Conservation (phyloP, 2,113 vertebrate genomes). For the Falco punctatus region DNA sequence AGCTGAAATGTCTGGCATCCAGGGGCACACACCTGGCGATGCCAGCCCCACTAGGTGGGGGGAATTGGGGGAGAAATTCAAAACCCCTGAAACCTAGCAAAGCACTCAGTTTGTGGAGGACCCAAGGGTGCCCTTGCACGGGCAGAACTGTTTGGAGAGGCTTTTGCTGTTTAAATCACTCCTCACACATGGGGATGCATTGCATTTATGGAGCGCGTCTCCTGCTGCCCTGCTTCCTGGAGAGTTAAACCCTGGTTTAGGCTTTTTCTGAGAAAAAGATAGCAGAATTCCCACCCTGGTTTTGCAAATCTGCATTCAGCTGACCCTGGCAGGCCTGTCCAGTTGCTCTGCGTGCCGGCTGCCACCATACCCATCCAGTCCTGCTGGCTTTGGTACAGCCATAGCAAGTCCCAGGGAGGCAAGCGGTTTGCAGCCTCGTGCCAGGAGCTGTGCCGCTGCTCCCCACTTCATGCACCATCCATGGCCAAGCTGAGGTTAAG, state of each 20-base stretch:
- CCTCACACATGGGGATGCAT: accelerated
- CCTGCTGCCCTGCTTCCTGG: not conserved
- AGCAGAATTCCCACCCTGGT: not conserved
- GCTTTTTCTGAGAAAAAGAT: not conserved
- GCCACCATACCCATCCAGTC: not conserved
- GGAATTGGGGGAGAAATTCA: accelerated
- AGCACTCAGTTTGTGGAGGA: not conserved
- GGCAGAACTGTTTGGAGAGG: not conserved
- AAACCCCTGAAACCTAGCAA: not conserved
- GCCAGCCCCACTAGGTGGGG: not conserved
- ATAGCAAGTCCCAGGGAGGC: too few relatives aligned
- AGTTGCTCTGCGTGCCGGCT: accelerated
- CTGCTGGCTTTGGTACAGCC: not conserved
- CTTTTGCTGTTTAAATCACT: not conserved
- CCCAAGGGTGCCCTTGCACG: not conserved
- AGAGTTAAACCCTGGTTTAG: not conserved
- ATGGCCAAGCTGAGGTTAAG: not conserved
- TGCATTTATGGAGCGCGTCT: not conserved
- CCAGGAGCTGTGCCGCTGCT: not conserved
- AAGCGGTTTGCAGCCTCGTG: not conserved
- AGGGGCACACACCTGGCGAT: not conserved
- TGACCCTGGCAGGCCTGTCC: not conserved
- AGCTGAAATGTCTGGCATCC: not conserved
- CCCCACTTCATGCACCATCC: not conserved
- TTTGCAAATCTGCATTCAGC: not conserved